Conservation (phyloP, 2,888 invertebrate genomes). For the Trypoxylon attenuatum region DNA sequence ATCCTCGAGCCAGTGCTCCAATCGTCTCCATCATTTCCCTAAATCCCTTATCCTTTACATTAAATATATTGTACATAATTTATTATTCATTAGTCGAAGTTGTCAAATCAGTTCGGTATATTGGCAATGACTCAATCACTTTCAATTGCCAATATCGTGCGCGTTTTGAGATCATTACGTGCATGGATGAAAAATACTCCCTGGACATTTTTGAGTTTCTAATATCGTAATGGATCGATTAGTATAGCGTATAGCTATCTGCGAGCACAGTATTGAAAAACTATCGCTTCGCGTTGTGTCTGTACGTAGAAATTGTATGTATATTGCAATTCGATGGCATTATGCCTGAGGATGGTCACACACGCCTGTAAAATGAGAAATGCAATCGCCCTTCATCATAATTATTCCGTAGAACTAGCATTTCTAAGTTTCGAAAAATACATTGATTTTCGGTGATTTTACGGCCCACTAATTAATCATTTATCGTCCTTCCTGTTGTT, state of each 20-base stretch:
- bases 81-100: slow-evolving; percentile 58
- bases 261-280: too few relatives aligned
- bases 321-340: slow-evolving; percentile 35
- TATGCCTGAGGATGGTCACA: slow-evolving; percentile 9
- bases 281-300: too few relatives aligned
- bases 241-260: slow-evolving; percentile 8
- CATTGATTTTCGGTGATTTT: slow-evolving; percentile 37
- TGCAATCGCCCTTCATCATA: slow-evolving; percentile 28
- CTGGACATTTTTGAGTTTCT: slow-evolving; percentile 4
- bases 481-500: slow-evolving; percentile 13
- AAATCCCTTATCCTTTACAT: slow-evolving; percentile 53
- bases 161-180: slow-evolving; percentile 70
- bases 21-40: slow-evolving; percentile 39
- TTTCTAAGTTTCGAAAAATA: slow-evolving; percentile 53
- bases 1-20: slow-evolving; percentile 27
- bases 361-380: slow-evolving; percentile 33
- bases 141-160: slow-evolving; percentile 61
- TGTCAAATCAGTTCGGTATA: slow-evolving; percentile 61
- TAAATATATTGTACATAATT: slow-evolving; percentile 55
- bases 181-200: slow-evolving; percentile 43
- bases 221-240: slow-evolving; percentile 7
- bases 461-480: slow-evolving; percentile 20
- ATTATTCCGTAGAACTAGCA: slow-evolving; percentile 46
- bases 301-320: slow-evolving; percentile 35
- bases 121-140: slow-evolving; percentile 54